Conservation (phyloP, 2,888 invertebrate genomes). For the Cetonia aurata region DNA sequence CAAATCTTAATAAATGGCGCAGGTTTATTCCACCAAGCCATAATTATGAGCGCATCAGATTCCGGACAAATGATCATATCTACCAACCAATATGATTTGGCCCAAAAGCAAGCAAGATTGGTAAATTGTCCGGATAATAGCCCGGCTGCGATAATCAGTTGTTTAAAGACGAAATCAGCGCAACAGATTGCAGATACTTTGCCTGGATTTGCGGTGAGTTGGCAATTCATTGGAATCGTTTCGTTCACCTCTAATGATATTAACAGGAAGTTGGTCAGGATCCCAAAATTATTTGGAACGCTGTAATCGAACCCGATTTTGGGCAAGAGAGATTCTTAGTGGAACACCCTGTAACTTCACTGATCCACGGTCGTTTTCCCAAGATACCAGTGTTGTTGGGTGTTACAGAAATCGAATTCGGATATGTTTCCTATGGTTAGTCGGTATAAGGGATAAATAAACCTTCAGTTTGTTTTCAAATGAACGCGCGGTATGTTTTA, state of each 20-base stretch:
- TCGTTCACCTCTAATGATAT: not conserved
- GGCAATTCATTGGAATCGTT: no score
- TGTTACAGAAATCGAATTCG: slow-evolving; percentile 76
- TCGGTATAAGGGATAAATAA: not conserved
- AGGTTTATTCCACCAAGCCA: slow-evolving; percentile 69
- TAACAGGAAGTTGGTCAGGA: slow-evolving; percentile 68
- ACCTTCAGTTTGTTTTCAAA: no score
- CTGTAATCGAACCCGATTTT: slow-evolving; percentile 75
- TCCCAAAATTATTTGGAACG: slow-evolving; percentile 71
- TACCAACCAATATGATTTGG: slow-evolving; percentile 70
- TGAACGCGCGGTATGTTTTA: not conserved
- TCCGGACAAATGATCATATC: slow-evolving; percentile 70
- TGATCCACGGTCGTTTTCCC: slow-evolving; percentile 70
- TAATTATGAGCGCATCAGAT: slow-evolving; percentile 77
- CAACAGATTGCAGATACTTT: slow-evolving; percentile 68
- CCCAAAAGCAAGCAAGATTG: slow-evolving; percentile 73
- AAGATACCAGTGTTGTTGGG: slow-evolving; percentile 75
- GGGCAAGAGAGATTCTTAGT: slow-evolving; percentile 75
- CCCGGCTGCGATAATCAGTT: slow-evolving; percentile 71
- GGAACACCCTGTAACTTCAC: slow-evolving; percentile 71
- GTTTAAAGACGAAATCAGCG: slow-evolving; percentile 71
- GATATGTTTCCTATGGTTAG: slow-evolving; percentile 72
- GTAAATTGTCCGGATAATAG: slow-evolving; percentile 72
- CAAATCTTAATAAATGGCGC: not conserved
- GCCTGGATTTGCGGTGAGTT: slow-evolving; percentile 65